phyloP scores from a whole-genome alignment of 2,797 vertebrate species.

The Myoxocephalus aenaeus region DNA sequence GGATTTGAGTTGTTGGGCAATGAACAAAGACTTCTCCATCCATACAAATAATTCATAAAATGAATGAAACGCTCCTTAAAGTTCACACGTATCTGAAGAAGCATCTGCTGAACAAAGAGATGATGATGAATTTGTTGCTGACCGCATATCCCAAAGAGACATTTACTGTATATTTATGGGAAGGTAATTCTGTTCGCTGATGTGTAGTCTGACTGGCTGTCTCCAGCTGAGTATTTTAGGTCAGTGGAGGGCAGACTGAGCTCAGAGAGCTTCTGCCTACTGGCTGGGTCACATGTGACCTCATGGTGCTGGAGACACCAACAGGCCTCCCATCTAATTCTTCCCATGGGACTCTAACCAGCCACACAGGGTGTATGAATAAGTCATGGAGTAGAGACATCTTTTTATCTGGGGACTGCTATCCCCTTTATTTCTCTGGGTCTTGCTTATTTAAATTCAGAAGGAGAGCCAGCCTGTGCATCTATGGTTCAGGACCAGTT shows the following conservation, averaged over 20 bases:
- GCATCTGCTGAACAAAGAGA: constrained; percentile 44
- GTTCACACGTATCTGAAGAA: constrained; percentile 22
- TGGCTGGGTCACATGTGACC: constrained; percentile 52
- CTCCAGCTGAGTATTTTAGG: constrained; percentile 29
- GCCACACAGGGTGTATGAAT: constrained; percentile 71
- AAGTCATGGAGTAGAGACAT: constrained; percentile 72
- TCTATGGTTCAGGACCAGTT: constrained; percentile 16
- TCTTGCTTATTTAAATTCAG: constrained; percentile 51
- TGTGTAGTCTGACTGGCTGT: constrained; percentile 45
- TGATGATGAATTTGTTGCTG: constrained; percentile 38
- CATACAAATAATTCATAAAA: constrained; percentile 58
- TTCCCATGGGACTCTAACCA: constrained; percentile 67
- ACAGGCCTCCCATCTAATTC: constrained; percentile 58
- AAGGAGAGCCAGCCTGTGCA: not conserved
- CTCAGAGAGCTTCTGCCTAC: constrained; percentile 36
- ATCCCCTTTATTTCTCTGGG: constrained; percentile 8
- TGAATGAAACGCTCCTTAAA: constrained; percentile 25
- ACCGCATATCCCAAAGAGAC: constrained; percentile 41
- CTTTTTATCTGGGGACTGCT: constrained; percentile 48
- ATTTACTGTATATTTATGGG: constrained; percentile 50
- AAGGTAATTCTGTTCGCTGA: constrained; percentile 49
- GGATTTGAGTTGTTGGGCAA: constrained; percentile 26
- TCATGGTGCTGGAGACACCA: constrained; percentile 37
- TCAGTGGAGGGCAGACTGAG: constrained; percentile 35
- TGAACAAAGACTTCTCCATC: constrained; percentile 49